Base-by-base conservation (phyloP, 2,888 invertebrate species). In the Synanthedon andrenaeformis region DNA sequence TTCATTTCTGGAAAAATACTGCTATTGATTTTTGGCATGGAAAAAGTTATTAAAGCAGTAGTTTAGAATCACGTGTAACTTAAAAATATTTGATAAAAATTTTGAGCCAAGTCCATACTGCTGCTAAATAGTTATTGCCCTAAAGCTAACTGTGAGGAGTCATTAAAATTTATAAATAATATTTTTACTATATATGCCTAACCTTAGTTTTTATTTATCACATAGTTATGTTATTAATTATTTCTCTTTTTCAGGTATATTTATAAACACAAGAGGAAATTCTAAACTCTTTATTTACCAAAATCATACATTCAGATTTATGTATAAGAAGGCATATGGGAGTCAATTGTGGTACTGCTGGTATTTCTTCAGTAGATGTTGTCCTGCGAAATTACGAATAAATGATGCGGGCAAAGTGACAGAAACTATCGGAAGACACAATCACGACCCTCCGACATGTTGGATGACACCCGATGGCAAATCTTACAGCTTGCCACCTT, bases 401-500 rank as follows among this genome's bases (percentile, higher is more conserved):
- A 83, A 87, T 59, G 85, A 87, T 56, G 74, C 79, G 35, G 87
- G 87, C 1, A 77, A 79, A 60, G 87, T 87, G 0, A 87, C 87
- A 0, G 86, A 86, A 57, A 77, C 75, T 57, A 86, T 86, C n/a
- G 87, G 87, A 14, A 63, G 79, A 53, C 87, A 87, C 52, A 87
- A 87, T 56, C 87, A 87, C 56, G 87, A 87, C 49, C 87, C 87
- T 42, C 87, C 87, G 0, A 87, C 86, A 0, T 83, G 83, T 59
- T 87, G 87, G 87, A 84, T 86, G 85, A 86, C 87, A 5, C 87
- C 87, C 0, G 87, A 87, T 58, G 87, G 87, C 13, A 86, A 87
- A 55, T 83, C 84, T 0, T 87, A 87, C 57, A 87, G 65, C 57
- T 65, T 87, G 1, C 87, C 87, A 0, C 82, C 84, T 0, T 58